Conservation (phyloP, 2,113 vertebrate genomes). For the Rhinolophus ferrumequinum region DNA sequence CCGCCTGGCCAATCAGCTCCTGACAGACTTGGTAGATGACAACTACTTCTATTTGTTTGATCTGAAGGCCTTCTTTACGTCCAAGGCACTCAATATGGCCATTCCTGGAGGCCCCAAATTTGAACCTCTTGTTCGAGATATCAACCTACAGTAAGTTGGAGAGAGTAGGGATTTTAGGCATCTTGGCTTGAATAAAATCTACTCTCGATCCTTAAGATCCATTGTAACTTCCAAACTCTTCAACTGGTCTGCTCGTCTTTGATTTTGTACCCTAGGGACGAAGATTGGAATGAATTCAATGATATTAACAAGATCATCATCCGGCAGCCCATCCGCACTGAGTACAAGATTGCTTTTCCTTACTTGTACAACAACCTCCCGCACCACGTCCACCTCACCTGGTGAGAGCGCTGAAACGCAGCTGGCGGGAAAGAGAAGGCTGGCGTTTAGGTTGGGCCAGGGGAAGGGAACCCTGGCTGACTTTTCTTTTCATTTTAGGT, state of each 20-base stretch:
- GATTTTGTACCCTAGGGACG: constrained; percentile 88
- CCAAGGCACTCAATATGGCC: constrained; percentile 99
- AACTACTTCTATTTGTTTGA: constrained; percentile 99
- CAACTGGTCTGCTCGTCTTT: neutral
- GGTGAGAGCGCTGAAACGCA: constrained; percentile 85
- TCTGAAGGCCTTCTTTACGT: constrained; percentile 98
- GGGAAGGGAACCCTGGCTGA: neutral
- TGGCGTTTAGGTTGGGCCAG: neutral
- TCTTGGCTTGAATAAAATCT: neutral
- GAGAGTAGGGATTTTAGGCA: neutral
- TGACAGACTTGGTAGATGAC: constrained; percentile 97
- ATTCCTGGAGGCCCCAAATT: constrained; percentile 99
- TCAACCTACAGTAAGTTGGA: constrained; percentile 96
- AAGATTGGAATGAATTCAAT: constrained; percentile 99
- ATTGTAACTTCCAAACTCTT: neutral
- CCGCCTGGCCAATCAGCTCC: constrained; percentile 97
- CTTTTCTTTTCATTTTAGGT: constrained; percentile 85
- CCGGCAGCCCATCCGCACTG: constrained; percentile 97
- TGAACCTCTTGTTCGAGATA: constrained; percentile 97
- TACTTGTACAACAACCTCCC: constrained; percentile 99
- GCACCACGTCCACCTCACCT: constrained; percentile 98
- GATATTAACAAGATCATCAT: constrained; percentile 99
- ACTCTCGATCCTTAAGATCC: neutral
- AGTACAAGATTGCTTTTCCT: constrained; percentile 99
- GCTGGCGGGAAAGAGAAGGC: neutral